phyloP scores from a whole-genome alignment of 2,797 vertebrate genomes.

The Poeciliopsis turneri region DNA sequence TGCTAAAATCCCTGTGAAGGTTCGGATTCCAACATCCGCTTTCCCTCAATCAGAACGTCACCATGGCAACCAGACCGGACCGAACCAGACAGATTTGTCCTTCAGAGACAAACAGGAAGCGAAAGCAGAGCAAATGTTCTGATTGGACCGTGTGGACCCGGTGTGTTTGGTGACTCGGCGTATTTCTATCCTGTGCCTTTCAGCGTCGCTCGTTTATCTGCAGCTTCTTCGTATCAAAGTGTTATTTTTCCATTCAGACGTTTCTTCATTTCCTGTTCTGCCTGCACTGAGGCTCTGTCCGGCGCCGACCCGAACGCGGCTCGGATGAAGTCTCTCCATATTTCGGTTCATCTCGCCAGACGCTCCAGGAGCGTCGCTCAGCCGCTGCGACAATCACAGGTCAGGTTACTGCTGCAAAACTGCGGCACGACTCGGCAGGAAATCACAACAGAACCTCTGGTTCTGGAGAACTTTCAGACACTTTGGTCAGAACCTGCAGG shows the following conservation, averaged over 20 bases:
- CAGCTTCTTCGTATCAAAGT: background rate
- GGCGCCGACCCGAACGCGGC: background rate
- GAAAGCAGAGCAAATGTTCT: too few species aligned
- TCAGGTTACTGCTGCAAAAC: background rate
- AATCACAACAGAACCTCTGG: background rate
- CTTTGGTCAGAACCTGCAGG: background rate
- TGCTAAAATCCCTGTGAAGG: background rate
- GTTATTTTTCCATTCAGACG: background rate
- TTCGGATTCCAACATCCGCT: background rate
- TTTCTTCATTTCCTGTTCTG: background rate
- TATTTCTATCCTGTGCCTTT: background rate
- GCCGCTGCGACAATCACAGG: background rate
- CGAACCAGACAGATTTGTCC: background rate
- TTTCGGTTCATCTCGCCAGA: background rate
- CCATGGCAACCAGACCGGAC: background rate
- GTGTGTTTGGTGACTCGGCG: background rate
- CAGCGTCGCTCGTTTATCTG: background rate
- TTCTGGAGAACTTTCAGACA: background rate
- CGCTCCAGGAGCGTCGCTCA: background rate
- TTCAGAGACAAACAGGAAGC: background rate
- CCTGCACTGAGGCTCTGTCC: background rate
- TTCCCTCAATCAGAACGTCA: slow-evolving; percentile 11
- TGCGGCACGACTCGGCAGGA: background rate
- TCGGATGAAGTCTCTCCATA: background rate
- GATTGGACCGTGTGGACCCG: background rate